A percentile compares a stretch with the other conserved stretches of the same genome.
phyloP scores from a whole-genome alignment of 2,797 vertebrate species.

The Sphaeramia orbicularis region DNA sequence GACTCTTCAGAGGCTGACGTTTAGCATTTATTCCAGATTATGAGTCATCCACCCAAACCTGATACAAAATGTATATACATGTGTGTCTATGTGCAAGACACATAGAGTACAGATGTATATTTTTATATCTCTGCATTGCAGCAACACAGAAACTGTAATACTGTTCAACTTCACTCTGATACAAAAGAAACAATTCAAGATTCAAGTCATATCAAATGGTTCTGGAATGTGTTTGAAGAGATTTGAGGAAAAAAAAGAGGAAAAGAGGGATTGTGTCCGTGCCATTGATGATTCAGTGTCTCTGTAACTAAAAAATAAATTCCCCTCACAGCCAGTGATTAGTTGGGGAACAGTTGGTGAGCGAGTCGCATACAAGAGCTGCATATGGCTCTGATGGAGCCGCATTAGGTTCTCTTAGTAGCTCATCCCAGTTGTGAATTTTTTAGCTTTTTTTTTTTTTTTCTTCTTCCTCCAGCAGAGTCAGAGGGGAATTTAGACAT shows the following conservation, averaged over 20 bases:
- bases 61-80: slow-evolving; percentile 40
- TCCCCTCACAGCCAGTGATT: slow-evolving; percentile 62
- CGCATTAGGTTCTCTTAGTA: slow-evolving; percentile 56
- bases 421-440: slow-evolving; percentile 44
- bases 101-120: slow-evolving; percentile 35
- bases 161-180: slow-evolving; percentile 28
- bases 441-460: slow-evolving; percentile 21
- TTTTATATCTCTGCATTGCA: slow-evolving; percentile 68
- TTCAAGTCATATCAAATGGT: slow-evolving; percentile 35
- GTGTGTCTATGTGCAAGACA: slow-evolving; percentile 8
- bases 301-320: slow-evolving; percentile 65
- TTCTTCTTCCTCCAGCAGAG: slow-evolving; percentile 39
- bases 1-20: slow-evolving; percentile 52
- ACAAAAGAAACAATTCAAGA: slow-evolving; percentile 33
- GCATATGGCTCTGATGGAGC: slow-evolving; percentile 68
- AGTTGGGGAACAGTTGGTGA: slow-evolving; percentile 71
- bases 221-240: slow-evolving; percentile 42
- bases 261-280: slow-evolving; percentile 39
- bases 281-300: slow-evolving; percentile 67
- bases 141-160: slow-evolving; percentile 52
- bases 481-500: slow-evolving; percentile 63
- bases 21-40: slow-evolving; percentile 60
- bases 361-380: slow-evolving; percentile 48
- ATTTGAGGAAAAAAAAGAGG: slow-evolving; percentile 4
- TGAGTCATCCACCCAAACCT: slow-evolving; percentile 68